Evolutionary conservation across 2,113 vertebrate species (phyloP).

Genomic region (Crotalus horridus): DNA sequence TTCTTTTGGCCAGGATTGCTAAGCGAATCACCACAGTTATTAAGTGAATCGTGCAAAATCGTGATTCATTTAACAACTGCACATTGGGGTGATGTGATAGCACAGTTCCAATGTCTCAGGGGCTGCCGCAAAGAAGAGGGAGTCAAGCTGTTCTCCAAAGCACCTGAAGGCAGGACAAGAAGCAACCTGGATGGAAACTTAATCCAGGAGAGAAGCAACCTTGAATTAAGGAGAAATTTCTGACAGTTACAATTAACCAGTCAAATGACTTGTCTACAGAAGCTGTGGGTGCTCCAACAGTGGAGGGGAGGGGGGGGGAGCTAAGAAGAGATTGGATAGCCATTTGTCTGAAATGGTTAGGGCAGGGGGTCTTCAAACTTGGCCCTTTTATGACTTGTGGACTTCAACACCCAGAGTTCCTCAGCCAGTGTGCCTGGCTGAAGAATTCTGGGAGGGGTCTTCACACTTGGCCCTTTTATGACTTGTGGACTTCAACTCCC

Average conservation of each 20-base stretch:
- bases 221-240: background rate
- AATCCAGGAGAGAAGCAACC: background rate
- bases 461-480: too few species aligned
- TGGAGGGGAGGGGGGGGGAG: too few species aligned
- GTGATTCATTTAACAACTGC: background rate
- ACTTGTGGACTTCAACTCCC: too few species aligned
- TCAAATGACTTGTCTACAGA: background rate
- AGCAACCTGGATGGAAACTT: background rate
- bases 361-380: too few species aligned
- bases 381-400: too few species aligned
- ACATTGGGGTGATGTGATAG: background rate
- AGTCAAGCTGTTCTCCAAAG: background rate
- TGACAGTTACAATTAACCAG: background rate
- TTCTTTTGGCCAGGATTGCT: background rate
- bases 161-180: background rate
- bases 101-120: background rate
- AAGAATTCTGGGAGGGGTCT: too few species aligned
- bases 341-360: background rate
- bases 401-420: too few species aligned
- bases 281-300: background rate
- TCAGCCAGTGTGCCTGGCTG: too few species aligned
- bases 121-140: background rate
- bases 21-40: background rate
- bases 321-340: background rate
- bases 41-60: background rate